Percentiles rank a stretch among this genome's conserved stretches.
Conservation (phyloP, 2,797 vertebrate species). For the Enteromius treurensis region DNA sequence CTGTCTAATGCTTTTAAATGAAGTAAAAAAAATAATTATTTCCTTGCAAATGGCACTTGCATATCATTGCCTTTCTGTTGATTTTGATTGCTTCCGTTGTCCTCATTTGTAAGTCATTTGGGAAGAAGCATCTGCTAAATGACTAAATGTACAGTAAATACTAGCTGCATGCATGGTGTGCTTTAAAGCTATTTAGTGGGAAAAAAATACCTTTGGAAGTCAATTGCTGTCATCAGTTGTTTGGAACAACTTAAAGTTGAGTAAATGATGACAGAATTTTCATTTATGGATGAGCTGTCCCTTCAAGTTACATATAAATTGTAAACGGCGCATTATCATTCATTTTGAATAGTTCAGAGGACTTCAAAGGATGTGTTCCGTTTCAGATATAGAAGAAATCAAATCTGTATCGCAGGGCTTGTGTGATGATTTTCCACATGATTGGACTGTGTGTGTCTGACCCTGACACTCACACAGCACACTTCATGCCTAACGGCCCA, state of each 20-base stretch:
- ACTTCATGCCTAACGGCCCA: not conserved
- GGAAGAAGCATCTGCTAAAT: not conserved
- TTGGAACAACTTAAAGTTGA: not conserved
- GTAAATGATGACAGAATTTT: not conserved
- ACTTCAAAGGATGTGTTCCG: not conserved
- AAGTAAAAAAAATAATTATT: too few relatives aligned
- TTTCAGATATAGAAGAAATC: not conserved
- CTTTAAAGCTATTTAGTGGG: not conserved
- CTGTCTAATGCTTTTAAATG: not conserved
- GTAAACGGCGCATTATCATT: not conserved
- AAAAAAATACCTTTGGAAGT: not conserved
- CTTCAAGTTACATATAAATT: not conserved
- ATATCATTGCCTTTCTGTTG: not conserved
- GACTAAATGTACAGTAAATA: not conserved
- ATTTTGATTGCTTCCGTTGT: not conserved
- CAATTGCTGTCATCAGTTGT: not conserved
- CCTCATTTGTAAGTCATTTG: not conserved
- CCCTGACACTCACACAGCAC: not conserved
- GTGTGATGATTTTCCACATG: slow-evolving; percentile 37
- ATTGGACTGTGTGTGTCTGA: slow-evolving; percentile 15
- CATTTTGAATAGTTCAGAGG: not conserved
- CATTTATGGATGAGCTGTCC: not conserved
- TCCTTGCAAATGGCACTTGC: not conserved
- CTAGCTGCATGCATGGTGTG: not conserved
- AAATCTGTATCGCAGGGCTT: not conserved